Conservation (phyloP, 1,140 invertebrate species). For the Leptinotarsa defecta region DNA sequence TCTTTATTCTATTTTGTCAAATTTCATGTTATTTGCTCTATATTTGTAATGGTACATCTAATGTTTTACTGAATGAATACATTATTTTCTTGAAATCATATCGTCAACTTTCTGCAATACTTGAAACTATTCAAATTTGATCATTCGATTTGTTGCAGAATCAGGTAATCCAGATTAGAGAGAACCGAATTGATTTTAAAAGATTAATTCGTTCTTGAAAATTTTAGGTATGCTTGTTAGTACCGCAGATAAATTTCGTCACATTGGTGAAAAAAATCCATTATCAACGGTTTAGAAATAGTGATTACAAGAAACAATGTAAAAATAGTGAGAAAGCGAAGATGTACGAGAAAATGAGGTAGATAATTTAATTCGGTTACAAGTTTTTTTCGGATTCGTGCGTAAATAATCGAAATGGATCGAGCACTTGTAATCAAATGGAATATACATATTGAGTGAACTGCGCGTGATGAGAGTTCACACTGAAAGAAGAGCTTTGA, state of each 20-base stretch:
- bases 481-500: too few relatives aligned
- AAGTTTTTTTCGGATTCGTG: neutral
- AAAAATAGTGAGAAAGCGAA: slow-evolving; percentile 8
- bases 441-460: neutral
- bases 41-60: too few relatives aligned
- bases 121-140: neutral
- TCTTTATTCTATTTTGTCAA: too few relatives aligned
- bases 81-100: too few relatives aligned
- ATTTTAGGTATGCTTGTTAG: slow-evolving; percentile 3
- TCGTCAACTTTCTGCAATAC: too few relatives aligned
- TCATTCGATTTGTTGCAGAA: neutral
- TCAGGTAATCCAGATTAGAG: neutral
- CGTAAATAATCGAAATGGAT: slow-evolving; percentile 8
- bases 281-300: neutral
- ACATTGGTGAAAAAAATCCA: neutral
- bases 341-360: neutral
- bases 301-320: neutral
- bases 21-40: too few relatives aligned
- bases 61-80: too few relatives aligned
- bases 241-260: neutral
- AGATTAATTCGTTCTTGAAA: neutral
- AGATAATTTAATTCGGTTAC: neutral
- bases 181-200: neutral
- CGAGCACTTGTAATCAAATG: neutral
- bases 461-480: too few relatives aligned